Evolutionary conservation across 1,140 invertebrate genomes (phyloP), one percentile per base, ranked within the genome.

Genomic region (Pseudomyrmex cubaensis): DNA sequence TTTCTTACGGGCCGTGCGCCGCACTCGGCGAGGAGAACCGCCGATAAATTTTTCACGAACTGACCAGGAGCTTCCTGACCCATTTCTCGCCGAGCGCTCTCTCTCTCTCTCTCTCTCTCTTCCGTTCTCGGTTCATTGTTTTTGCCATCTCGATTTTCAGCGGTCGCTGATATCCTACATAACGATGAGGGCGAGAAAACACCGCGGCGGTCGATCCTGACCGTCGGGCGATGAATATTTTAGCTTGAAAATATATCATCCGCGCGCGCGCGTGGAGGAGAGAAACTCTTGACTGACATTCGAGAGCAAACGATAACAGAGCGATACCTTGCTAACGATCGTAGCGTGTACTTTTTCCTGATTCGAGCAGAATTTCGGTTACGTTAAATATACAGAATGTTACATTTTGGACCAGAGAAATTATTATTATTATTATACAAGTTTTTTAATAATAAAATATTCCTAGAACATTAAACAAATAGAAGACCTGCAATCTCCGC

Each of bases 1-100:
- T 78, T 76, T 78, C 82, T 78, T 84, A 77, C 44, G 63, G 48
- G 2, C 13, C 17, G 15, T 25, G 25, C 10, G 63, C 52, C 50
- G 57, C 56, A 13, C 25, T 56, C 35, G 56, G 82, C 50, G 46
- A 84, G 5, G 35, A 35, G 66, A 63, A 46, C 20, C 50, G 17
- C 8, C 63, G 64, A 84, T 84, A 78, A 84, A 84, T 84, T 77
- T 84, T 84, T 84, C 76, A 78, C 75, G 20, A 78, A 80, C 20
- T 9, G 44, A 12, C 50, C 44, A 57, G 50, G 46, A 57, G 48
- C 61, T 69, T 63, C 64, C 57, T 63, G 75, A 77, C 73, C 74
- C 57, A 77, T 48, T 69, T 84, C 62, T 83, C 50, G 48, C 12
- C 35, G 4, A 5, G 4, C 5, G 0, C 35, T 35, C 35, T 35